Conservation (phyloP, 2,888 invertebrate genomes). For the Cantharis rufa region DNA sequence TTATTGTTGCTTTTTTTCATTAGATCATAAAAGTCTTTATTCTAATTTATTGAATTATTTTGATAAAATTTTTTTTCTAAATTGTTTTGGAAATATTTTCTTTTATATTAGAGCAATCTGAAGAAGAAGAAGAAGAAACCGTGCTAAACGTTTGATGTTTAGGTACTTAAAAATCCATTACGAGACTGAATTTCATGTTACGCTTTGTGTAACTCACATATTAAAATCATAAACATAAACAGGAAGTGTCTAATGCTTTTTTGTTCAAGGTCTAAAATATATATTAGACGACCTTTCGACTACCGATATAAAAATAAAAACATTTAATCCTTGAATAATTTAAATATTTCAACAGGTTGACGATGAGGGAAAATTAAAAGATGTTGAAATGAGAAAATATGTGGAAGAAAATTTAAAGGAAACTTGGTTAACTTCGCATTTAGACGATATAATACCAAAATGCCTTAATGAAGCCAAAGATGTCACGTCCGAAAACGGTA, state of each 20-base stretch:
- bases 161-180: not conserved
- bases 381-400: constrained; percentile 41
- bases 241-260: not conserved
- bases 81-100: not conserved
- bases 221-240: not conserved
- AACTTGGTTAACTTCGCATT: constrained; percentile 45
- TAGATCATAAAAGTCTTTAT: too few species aligned
- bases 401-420: constrained; percentile 44
- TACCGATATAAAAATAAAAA: not conserved
- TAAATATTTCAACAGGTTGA: constrained; percentile 43
- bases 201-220: not conserved
- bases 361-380: constrained; percentile 46
- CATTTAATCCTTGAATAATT: not conserved
- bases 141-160: not conserved
- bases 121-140: too few species aligned
- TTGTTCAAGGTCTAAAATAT: not conserved
- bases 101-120: too few species aligned
- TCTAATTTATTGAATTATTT: too few species aligned
- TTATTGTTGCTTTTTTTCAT: too few species aligned
- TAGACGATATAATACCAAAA: constrained; percentile 47
- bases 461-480: constrained; percentile 46
- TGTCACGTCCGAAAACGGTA: constrained; percentile 35
- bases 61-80: not conserved
- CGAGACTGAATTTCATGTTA: not conserved
- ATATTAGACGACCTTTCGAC: not conserved